Evolutionary conservation across 2,888 invertebrate genomes (phyloP), one percentile per base, ranked within the genome.

Genomic region (Hanleya hanleyi): DNA sequence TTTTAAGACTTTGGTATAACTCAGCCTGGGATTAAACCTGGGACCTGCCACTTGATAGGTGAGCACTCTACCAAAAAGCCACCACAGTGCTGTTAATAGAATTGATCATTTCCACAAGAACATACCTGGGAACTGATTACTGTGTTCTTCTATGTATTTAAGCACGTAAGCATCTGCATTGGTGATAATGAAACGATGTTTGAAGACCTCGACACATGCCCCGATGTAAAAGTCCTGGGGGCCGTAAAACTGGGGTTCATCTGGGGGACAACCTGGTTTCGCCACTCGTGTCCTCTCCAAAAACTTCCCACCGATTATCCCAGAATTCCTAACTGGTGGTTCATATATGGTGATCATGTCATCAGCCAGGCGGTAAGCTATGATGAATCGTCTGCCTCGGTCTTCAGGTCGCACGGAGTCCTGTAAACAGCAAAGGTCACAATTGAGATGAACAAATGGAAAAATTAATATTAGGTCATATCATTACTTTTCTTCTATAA

Each of bases 91-190:
- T 41, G 18, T 41, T 18, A 41, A 18, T 18, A 41, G 18, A 41
- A 41, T 41, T 9, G 41, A 41, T 41, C 41, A 12, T 41, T 41
- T 41, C 41, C 41, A 9, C 41, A 41, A 41, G 18, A n/a, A n/a
- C n/a, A n/a, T 83, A 90, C 90, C 83, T 80, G 90, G 84, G 80
- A 91, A 91, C 73, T 90, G 86, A 50, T 84, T 74, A 9, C 80
- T 80, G 76, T 91, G 87, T n/a, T 88, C 85, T 74, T 91, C 88
- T 87, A 91, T 90, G 80, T 89, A 97, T 57, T 94, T 93, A 67
- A 97, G 91, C 0, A 96, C 96, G 86, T 93, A 97, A 85, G 96
- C 95, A 88, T 98, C 97, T 1, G 96, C 96, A 1, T 95, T 95
- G 38, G 92, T 93, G 79, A 97, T 94, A 80, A 93, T 91, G 89